Evolutionary conservation across 2,113 vertebrate species (phyloP).

Genomic region (Trogon melanurus): DNA sequence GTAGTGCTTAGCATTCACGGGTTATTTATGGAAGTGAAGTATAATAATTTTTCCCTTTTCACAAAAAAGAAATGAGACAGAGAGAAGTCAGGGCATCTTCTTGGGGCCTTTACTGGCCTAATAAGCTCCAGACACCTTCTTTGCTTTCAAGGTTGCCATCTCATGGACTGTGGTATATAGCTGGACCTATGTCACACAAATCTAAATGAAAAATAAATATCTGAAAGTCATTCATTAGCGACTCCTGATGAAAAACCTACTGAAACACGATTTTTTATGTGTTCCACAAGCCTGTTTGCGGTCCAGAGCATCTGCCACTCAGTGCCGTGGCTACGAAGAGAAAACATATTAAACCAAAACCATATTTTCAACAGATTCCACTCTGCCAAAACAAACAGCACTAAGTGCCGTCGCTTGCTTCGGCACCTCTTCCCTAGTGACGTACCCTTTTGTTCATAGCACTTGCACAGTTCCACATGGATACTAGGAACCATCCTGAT

Average conservation of each 20-base stretch:
- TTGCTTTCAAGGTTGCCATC: background rate
- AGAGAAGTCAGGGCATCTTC: background rate
- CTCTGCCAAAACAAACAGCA: background rate
- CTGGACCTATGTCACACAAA: background rate
- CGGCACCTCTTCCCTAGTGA: background rate
- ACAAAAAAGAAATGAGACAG: background rate
- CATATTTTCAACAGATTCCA: background rate
- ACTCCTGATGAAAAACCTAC: background rate
- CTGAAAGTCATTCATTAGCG: background rate
- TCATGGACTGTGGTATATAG: background rate
- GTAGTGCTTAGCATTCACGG: background rate
- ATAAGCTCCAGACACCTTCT: background rate
- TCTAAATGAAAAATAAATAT: background rate
- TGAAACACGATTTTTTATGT: background rate
- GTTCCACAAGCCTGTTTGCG: background rate
- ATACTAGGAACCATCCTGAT: background rate
- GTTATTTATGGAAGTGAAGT: rapidly evolving
- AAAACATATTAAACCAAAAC: background rate
- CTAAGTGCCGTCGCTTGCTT: background rate
- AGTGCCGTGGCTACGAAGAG: background rate
- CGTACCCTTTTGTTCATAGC: background rate
- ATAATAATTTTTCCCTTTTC: background rate
- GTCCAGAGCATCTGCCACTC: background rate
- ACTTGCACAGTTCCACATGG: background rate
- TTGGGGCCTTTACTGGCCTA: background rate